Evolutionary conservation across 30 jellyfish, hydroid and myxozoan species (phyloP).

Genomic region (Aurelia sp.): DNA sequence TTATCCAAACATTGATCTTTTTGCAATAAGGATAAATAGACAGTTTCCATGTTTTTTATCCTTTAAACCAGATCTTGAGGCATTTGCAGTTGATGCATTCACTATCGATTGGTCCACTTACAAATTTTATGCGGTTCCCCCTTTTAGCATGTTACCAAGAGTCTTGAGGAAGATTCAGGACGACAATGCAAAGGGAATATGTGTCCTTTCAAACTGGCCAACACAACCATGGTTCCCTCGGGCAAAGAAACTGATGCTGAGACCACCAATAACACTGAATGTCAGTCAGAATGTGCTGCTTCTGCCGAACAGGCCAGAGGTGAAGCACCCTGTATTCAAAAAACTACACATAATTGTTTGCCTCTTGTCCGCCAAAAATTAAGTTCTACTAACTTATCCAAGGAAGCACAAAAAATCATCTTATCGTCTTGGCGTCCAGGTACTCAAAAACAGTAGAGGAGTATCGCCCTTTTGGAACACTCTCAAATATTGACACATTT

Average conservation of each 20-base stretch:
- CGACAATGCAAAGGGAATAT: slow-evolving; percentile 30
- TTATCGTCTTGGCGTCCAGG: slow-evolving; percentile 55
- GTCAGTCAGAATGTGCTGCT: slow-evolving; percentile 10
- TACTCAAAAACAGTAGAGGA: slow-evolving; percentile 50
- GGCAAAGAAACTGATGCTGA: background rate
- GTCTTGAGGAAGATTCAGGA: slow-evolving; percentile 2
- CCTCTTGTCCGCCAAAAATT: slow-evolving; percentile 43
- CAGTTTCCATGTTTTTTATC: slow-evolving; percentile 15
- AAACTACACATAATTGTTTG: slow-evolving; percentile 33
- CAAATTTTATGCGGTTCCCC: slow-evolving; percentile 45
- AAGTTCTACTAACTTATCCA: background rate
- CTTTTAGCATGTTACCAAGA: slow-evolving; percentile 13
- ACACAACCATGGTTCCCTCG: slow-evolving; percentile 43
- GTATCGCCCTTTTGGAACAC: no score
- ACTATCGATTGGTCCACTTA: slow-evolving; percentile 15
- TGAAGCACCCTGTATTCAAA: slow-evolving; percentile 23
- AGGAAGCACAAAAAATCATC: slow-evolving; percentile 1
- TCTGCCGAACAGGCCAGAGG: slow-evolving; percentile 36
- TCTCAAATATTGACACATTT: no score
- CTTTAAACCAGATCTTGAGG: slow-evolving; percentile 43
- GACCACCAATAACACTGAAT: slow-evolving; percentile 9
- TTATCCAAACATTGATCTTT: slow-evolving; percentile 22
- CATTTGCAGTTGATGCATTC: slow-evolving; percentile 46
- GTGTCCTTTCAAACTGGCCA: slow-evolving; percentile 53
- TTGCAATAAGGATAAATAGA: slow-evolving; percentile 33